Evolutionary conservation across 2,797 vertebrate species (phyloP).

Genomic region (Echiichthys vipera): DNA sequence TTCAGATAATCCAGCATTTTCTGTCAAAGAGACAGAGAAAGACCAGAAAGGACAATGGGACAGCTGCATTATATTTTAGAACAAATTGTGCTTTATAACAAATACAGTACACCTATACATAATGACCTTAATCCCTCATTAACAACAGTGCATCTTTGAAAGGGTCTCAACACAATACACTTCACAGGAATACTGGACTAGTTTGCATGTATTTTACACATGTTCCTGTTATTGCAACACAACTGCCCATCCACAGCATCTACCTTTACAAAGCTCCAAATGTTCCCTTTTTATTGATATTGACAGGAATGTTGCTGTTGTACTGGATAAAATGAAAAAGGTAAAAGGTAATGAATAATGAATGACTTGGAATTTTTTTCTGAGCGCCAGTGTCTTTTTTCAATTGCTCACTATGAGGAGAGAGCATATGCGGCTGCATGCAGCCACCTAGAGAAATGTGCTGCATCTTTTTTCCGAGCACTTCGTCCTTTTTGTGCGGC

Average conservation of each 20-base stretch:
- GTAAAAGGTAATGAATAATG: too few relatives aligned
- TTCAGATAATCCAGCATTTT: slow-evolving; percentile 98
- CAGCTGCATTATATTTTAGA: neutral
- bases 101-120: neutral
- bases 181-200: neutral
- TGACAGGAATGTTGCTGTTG: too few relatives aligned
- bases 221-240: neutral
- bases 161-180: neutral
- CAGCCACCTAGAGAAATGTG: too few relatives aligned
- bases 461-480: too few relatives aligned
- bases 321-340: too few relatives aligned
- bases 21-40: slow-evolving; percentile 78
- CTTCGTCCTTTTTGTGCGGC: too few relatives aligned
- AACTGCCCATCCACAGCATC: neutral
- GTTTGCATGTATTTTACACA: neutral
- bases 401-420: too few relatives aligned
- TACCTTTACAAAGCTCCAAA: neutral
- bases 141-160: too few relatives aligned
- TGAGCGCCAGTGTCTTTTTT: too few relatives aligned
- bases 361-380: too few relatives aligned
- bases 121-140: too few relatives aligned
- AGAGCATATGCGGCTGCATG: too few relatives aligned
- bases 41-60: neutral
- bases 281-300: neutral
- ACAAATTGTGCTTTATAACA: neutral